Evolutionary conservation across 2,797 vertebrate species (phyloP).

Genomic region (Smutsia temminckii): DNA sequence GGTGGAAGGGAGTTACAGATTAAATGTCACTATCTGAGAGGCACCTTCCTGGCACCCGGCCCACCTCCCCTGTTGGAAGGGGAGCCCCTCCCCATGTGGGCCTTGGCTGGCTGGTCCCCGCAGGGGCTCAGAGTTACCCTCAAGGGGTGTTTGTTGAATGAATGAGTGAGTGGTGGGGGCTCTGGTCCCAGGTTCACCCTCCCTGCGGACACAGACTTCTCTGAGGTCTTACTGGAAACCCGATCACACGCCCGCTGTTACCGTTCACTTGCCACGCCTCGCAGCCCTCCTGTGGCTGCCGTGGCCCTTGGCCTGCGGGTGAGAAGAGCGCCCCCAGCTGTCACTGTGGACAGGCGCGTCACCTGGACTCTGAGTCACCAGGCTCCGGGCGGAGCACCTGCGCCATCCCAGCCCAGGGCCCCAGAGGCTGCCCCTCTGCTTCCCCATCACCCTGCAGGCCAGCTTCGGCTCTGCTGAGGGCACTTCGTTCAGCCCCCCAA

Average conservation of each 20-base stretch:
- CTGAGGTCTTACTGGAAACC: background rate
- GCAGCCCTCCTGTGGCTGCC: background rate
- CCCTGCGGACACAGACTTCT: too few species aligned
- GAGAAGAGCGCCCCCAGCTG: rapidly evolving
- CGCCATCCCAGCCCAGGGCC: background rate
- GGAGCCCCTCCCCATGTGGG: too few species aligned
- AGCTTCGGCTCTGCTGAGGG: background rate
- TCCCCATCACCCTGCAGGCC: rapidly evolving
- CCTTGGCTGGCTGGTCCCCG: background rate
- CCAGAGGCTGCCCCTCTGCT: rapidly evolving
- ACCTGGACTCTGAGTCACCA: rapidly evolving
- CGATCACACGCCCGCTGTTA: rapidly evolving
- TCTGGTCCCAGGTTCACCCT: too few species aligned
- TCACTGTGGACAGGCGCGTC: rapidly evolving
- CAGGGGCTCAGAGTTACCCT: background rate
- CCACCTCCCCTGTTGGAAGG: too few species aligned
- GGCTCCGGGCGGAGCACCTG: background rate
- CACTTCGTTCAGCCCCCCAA: background rate
- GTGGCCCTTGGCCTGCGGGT: background rate
- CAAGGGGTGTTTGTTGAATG: background rate
- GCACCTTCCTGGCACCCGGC: too few species aligned
- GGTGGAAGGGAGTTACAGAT: background rate
- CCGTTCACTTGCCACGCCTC: rapidly evolving
- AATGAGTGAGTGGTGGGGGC: rapidly evolving
- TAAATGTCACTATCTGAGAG: too few species aligned